Conservation (phyloP, 2,113 vertebrate species). For the Marmota monax region DNA sequence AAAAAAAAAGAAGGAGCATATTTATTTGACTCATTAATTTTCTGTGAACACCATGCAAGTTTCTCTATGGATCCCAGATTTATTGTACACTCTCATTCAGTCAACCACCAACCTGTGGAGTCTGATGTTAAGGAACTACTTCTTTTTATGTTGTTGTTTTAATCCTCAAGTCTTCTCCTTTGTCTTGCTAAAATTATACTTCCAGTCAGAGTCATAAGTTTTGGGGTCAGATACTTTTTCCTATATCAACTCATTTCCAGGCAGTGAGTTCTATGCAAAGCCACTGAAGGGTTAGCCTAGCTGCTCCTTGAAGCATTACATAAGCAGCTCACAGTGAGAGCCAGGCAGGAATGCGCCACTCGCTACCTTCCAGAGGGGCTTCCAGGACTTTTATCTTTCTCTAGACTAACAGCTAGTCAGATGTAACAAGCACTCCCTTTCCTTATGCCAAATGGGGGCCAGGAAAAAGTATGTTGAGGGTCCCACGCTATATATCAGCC, state of each 20-base stretch:
- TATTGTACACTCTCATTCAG: rapidly evolving
- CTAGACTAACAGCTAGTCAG: neutral
- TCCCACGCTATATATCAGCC: slow-evolving; percentile 3
- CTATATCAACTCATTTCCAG: slow-evolving; percentile 79
- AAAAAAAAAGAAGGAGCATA: neutral
- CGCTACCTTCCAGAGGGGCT: slow-evolving; percentile 65
- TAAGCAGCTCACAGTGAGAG: slow-evolving; percentile 43
- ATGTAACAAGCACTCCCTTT: neutral
- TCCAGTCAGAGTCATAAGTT: slow-evolving; percentile 79
- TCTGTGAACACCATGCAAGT: neutral
- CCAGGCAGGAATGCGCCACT: neutral
- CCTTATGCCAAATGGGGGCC: neutral
- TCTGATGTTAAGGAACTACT: neutral
- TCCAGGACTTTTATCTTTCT: neutral
- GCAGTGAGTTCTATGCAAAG: slow-evolving; percentile 76
- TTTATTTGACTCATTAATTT: neutral
- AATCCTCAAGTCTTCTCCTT: neutral
- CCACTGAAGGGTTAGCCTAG: neutral
- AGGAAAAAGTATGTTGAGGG: slow-evolving; percentile 50
- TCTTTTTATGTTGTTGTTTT: neutral
- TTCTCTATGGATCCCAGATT: neutral
- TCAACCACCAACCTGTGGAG: neutral
- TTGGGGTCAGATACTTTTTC: slow-evolving; percentile 81
- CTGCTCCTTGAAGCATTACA: slow-evolving; percentile 44
- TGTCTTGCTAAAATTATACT: neutral